Evolutionary conservation across 1,140 invertebrate genomes (phyloP), one percentile per base, ranked within the genome.

Genomic region (Hycleus cichorii): DNA sequence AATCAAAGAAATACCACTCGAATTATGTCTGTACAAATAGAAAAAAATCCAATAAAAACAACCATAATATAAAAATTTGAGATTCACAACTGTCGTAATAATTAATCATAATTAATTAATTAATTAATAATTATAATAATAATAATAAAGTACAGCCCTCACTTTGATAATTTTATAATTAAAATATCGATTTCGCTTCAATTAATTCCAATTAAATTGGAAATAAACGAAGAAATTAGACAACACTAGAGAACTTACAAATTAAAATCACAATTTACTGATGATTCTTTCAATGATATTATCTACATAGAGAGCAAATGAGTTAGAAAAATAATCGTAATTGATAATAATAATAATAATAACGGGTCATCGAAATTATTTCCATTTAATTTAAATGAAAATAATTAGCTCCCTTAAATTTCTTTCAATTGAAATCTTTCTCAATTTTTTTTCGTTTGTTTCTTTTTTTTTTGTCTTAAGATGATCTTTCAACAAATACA

Each of bases 301-400:
- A 53, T 53, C 51, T 53, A 53, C 51, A 53, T 26, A 44, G 49
- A 53, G 51, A 53, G 51, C 40, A 45, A 53, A 27, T 45, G 42
- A 53, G 51, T 44, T 18, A 26, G 43, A 42, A 47, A 11, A 47
- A 6, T 8, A 49, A 38, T 39, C 24, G 6, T 26, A 12, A 5
- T 32, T 32, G 3, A 4, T 4, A 32, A 4, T 5, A 32, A 32
- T 32, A 4, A 32, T 32, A 32, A 7, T 32, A 32, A 7, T 0
- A 32, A 32, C 3, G 32, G 32, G 32, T 32, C 32, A 7, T 32
- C 4, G 4, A 32, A 32, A 32, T 32, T 32, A 32, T 32, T 32
- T 32, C 1, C 32, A 32, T 32, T 32, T 32, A 32, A 32, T 32
- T 32, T 32, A 32, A 32, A 32, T 32, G 32, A 7, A 32, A 32